Evolutionary conservation across 2,113 vertebrate species (phyloP).

Genomic region (Xiphorhynchus elegans): DNA sequence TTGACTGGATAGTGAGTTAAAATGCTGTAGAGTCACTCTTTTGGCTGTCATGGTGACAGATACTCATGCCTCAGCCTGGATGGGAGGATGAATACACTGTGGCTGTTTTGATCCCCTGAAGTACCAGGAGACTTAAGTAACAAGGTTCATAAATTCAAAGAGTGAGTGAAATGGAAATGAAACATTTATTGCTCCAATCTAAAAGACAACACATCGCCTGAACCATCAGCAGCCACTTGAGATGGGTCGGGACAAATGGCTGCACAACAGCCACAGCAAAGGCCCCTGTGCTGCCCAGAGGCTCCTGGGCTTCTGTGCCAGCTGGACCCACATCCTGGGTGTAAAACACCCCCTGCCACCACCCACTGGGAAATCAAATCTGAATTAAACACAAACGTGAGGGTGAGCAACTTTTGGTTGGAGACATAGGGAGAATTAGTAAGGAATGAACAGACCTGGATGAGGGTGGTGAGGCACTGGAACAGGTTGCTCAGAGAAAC

Average conservation of each 20-base stretch:
- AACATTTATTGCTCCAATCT: not conserved
- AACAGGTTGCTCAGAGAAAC: not conserved
- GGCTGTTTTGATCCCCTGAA: not conserved
- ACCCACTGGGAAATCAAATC: rapidly evolving
- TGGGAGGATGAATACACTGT: not conserved
- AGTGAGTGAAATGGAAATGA: not conserved
- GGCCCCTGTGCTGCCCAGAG: not conserved
- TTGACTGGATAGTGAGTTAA: not conserved
- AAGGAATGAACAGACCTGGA: not conserved
- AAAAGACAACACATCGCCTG: rapidly evolving
- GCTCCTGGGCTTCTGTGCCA: rapidly evolving
- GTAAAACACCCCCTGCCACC: not conserved
- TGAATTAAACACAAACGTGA: not conserved
- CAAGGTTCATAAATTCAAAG: not conserved
- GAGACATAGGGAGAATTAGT: not conserved
- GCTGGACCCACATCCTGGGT: rapidly evolving
- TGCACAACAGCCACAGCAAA: not conserved
- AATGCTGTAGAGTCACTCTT: not conserved
- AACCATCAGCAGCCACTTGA: not conserved
- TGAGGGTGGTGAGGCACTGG: not conserved
- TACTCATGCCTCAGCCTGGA: not conserved
- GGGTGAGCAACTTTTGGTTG: not conserved
- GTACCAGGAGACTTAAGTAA: not conserved
- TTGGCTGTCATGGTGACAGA: not conserved
- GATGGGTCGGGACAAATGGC: rapidly evolving